Evolutionary conservation across 2,888 invertebrate genomes (phyloP), one percentile per base, ranked within the genome.

Genomic region (Esperia sulphurella): DNA sequence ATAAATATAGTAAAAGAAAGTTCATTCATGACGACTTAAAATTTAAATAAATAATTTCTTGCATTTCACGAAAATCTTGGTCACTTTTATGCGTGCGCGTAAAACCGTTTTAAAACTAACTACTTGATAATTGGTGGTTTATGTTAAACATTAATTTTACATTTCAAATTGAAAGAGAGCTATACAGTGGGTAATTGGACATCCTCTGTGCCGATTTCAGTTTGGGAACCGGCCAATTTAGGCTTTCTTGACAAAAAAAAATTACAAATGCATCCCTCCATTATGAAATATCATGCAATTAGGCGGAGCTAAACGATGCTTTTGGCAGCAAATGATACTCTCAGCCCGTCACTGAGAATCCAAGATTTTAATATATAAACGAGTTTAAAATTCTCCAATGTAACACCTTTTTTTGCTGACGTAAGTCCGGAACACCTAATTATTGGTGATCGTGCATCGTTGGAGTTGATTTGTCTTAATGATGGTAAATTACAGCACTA

Each of bases 401-500:
- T 85, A 83, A 85, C 86, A 88, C 87, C 79, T 86, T 84, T 41
- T 84, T 83, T 82, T 68, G 68, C 65, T 79, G 75, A 79, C 71
- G 65, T 56, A 65, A 61, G 61, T 59, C 69, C 66, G 75, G 74
- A 82, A 83, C 79, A 78, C 72, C 74, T 83, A 78, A 88, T 87
- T 85, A 84, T 71, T 54, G 67, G 65, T 70, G 76, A 88, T 86
- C 79, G 82, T 71, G 21, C 76, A 66, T 79, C 79, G 67, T 75
- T 79, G 64, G 58, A 62, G 67, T 75, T 80, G 81, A 84, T 84
- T 86, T 78, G 75, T 75, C 71, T 68, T 86, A 86, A 88, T 87
- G 85, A 77, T 68, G 70, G 67, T 72, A 84, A 86, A 88, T 88
- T 81, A 77, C 71, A 51, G 65, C 68, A 57, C 68, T 73, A 75